Evolutionary conservation across 2,797 vertebrate species (phyloP).

Genomic region (Thalassophryne amazonica): DNA sequence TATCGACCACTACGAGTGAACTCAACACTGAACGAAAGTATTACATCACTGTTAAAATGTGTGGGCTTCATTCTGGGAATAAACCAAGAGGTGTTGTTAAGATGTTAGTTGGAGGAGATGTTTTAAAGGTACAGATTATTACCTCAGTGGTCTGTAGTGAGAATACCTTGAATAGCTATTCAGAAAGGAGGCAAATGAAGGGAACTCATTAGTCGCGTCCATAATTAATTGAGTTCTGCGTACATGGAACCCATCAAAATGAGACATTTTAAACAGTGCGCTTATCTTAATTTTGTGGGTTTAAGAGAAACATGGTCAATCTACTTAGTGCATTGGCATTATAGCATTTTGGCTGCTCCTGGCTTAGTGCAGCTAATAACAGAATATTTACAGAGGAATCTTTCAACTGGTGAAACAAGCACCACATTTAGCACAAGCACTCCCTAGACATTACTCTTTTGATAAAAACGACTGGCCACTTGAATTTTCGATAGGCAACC

Average conservation of each 20-base stretch:
- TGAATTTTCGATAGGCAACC: no score
- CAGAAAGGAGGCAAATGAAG: constrained; percentile 89
- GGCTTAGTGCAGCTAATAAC: no score
- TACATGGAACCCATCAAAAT: constrained; percentile 13
- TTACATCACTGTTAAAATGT: constrained; percentile 51
- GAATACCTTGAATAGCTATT: constrained; percentile 84
- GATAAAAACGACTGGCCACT: no score
- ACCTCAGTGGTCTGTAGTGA: constrained; percentile 82
- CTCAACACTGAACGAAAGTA: constrained; percentile 45
- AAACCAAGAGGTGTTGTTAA: constrained; percentile 64
- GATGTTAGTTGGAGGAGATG: constrained; percentile 74
- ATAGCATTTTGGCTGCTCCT: no score
- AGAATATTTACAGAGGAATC: no score
- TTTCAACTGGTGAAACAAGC: no score
- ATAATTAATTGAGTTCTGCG: constrained; percentile 23
- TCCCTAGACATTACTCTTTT: no score
- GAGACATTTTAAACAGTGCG: background rate
- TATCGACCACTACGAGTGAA: constrained; percentile 34
- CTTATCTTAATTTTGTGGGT: constrained; percentile 23
- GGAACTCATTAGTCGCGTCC: constrained; percentile 69
- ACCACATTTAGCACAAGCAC: no score
- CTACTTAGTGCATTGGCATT: no score
- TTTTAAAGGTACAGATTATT: constrained; percentile 73
- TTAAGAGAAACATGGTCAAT: no score
- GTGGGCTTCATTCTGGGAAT: constrained; percentile 45